phyloP scores from a whole-genome alignment of 2,797 vertebrate species.

The Epinephelus awoara region DNA sequence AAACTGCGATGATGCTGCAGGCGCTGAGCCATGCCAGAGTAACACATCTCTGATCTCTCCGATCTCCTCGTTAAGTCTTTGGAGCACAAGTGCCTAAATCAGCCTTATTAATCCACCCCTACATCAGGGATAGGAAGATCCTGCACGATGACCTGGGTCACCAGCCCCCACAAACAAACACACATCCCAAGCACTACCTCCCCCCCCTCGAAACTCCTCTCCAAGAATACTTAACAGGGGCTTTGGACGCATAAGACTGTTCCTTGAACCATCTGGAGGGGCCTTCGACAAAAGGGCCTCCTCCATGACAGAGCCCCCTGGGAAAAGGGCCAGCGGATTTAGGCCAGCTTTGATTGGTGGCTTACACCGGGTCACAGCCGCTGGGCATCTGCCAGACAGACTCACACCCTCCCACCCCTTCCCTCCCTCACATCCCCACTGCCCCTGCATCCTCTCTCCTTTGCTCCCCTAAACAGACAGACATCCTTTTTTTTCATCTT shows the following conservation, averaged over 20 bases:
- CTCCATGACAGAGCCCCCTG: constrained; percentile 73
- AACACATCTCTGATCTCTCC: constrained; percentile 59
- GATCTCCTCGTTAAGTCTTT: constrained; percentile 56
- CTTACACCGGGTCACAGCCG: constrained; percentile 84
- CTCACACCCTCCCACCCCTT: constrained; percentile 58
- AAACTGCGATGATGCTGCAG: constrained; percentile 48
- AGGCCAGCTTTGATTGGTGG: constrained; percentile 84
- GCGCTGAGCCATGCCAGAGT: constrained; percentile 38
- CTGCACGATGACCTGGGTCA: constrained; percentile 59
- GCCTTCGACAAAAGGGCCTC: constrained; percentile 77
- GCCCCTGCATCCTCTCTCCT: constrained; percentile 27
- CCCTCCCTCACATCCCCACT: constrained; percentile 19
- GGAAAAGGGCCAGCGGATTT: constrained; percentile 81
- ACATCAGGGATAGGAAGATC: constrained; percentile 54
- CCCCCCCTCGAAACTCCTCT: constrained; percentile 45
- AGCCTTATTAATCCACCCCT: constrained; percentile 70
- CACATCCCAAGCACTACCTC: constrained; percentile 18
- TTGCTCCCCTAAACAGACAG: constrained; percentile 35
- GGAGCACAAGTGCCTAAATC: constrained; percentile 61
- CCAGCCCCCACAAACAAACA: constrained; percentile 58
- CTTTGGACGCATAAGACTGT: constrained; percentile 72
- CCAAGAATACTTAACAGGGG: constrained; percentile 73
- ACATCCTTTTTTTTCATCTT: constrained; percentile 42
- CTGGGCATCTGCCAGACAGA: constrained; percentile 80
- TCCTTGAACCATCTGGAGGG: constrained; percentile 82